Base-by-base conservation (phyloP, 2,888 invertebrate species). In the Molorchus minor region DNA sequence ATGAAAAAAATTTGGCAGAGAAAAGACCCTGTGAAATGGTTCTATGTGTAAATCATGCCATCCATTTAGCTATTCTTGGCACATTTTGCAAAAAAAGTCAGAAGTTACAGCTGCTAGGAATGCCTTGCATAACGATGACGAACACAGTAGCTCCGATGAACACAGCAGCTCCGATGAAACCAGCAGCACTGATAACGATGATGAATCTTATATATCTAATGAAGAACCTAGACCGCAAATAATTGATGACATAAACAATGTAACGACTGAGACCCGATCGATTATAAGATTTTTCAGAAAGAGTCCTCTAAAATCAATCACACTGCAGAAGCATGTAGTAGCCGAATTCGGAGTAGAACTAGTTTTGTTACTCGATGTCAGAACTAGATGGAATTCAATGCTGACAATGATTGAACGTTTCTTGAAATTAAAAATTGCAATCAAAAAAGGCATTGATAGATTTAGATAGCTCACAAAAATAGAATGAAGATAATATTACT, bases 1-100 rank as follows among this genome's bases (percentile, higher is more conserved):
- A 52, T 52, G 41, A n/a, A 41, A 41, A 25, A 52, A 52, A 25
- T 52, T 52, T 52, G 52, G 52, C 15, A 44, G 17, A 20, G 52
- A n/a, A 52, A 40, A 52, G 41, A 20, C 52, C 52, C 2, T 2
- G 8, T 7, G 52, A 52, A 25, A 52, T 52, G 52, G 12, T 36
- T 1, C 49, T 49, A 2, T 49, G 49, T 16, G 2, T 49, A 21
- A 52, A 52, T 41, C 52, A 52, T 13, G 38, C 52, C n/a, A 41
- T 52, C n/a, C 52, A 52, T 20, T 20, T 41, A 41, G 41, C 40
- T 41, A 15, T 52, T 33, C 3, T 46, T 2, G 46, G 30, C 30
- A 33, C 19, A 17, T 43, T 43, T 17, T 43, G 13, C 36, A 36
- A 36, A 7, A 36, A 36, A 12, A 36, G 2, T 2, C 10, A 36